Base-by-base conservation (phyloP, 2,797 vertebrate genomes). In the Malurus splendens region DNA sequence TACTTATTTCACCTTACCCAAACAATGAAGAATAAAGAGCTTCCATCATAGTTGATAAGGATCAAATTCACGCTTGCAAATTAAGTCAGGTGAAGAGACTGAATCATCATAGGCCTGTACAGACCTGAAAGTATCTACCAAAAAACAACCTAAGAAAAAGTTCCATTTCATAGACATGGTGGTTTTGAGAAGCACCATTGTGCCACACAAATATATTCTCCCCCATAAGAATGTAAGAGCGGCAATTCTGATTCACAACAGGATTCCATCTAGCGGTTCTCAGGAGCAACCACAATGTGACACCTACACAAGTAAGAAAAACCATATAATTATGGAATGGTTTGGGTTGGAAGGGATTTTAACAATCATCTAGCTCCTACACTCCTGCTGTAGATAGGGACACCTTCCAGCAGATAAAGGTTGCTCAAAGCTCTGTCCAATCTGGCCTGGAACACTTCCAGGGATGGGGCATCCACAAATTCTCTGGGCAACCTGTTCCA, bases 211-310 rank as follows among this genome's bases (percentile, higher is more conserved):
- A 57, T 10, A n/a, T 14, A 33, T 13, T 52, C 36, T 57, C 11
- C 38, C 33, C 8, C 1, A 0, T 12, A 75, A 75, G 23, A 81
- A 64, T 2, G 0, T 20, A 52, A 18, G 14, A 47, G 41, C 9
- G 16, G 25, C 19, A 38, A 38, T 62, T 73, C 65, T 70, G 32
- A 79, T 72, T 72, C 18, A 68, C 59, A 89, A 32, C 14, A 89
- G 23, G 28, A 57, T 39, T 72, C n/a, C 14, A 16, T 5, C 8
- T 25, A 59, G 10, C 4, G 41, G 30, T 66, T 16, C n/a, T 80
- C 45, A 59, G 28, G 3, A 76, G 22, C 18, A 82, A 42, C 15
- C 8, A 36, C 16, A 80, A 51, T 1, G 3, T 47, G 39, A 33
- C n/a, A 12, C 10, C 38, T 44, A 42, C 12, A 51, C 14, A 32